Base-by-base conservation (phyloP, 2,113 vertebrate genomes). In the Callipepla californica region DNA sequence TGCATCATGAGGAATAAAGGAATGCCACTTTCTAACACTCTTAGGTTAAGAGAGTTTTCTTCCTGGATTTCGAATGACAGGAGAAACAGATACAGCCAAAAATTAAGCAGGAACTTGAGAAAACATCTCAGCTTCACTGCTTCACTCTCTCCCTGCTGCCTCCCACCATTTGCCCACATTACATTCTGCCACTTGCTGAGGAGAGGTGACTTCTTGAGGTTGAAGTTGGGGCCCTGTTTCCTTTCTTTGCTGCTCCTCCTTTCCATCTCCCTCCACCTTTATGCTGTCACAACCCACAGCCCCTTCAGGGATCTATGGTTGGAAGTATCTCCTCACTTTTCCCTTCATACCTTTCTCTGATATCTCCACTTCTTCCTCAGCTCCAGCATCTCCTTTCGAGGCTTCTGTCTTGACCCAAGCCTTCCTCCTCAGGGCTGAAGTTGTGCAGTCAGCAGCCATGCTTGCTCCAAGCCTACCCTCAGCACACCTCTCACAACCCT, bases 331-430 rank as follows among this genome's bases (percentile, higher is more conserved):
- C 32, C 38, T 15, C 34, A 20, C 25, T 61, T 53, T n/a, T 13
- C 16, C 38, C 18, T 12, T 3, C 1, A 11, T 1, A 21, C 21
- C 59, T 42, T 28, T n/a, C 38, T 45, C 34, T 1, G 1, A 10
- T 11, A 13, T 12, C 72, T 17, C n/a, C 45, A 4, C 14, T 14
- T 21, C 53, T 48, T 57, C 42, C 25, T 42, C 23, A 22, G 50
- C 47, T 13, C 30, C 66, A 4, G 40, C 1, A 1, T 28, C 51
- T 19, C 58, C 58, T 36, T 2, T 1, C 0, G 0, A 4, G 4
- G 22, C 57, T 23, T 40, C 75, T 8, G 50, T 20, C 55, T 20
- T 1, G 3, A 2, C 14, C 13, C 88, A 15, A 2, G 1, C 74
- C 36, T 1, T 6, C 0, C 7, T 5, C 2, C 1, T 1, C 36